Evolutionary conservation across 2,113 vertebrate genomes (phyloP), one percentile per base, ranked within the genome.

Genomic region (Saccopteryx leptura): DNA sequence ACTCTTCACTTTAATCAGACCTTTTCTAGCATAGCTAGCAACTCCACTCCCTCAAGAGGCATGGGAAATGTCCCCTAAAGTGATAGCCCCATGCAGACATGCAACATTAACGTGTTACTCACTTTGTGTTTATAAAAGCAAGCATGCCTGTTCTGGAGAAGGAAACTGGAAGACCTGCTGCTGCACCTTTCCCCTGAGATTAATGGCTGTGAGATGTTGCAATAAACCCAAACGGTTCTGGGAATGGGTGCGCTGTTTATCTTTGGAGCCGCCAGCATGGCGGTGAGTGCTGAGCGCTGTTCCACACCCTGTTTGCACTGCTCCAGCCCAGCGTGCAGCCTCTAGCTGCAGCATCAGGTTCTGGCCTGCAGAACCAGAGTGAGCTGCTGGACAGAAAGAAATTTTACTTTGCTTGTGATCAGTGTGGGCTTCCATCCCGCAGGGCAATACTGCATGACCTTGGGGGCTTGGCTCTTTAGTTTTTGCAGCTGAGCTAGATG

Each of bases 241-340:
- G 96, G 92, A 97, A 95, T 90, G 33, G 80, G 85, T 0, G 18
- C 0, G 7, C 74, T 92, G 88, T 88, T 95, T 92, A 46, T 75
- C 79, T 92, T 75, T 2, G 60, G 63, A 84, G 92, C 63, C 2
- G 23, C 58, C 65, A 58, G 69, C 5, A 1, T 14, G 46, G 86
- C n/a, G 79, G 48, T 31, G 79, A 89, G 26, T 5, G 72, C 50
- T 14, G 5, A 14, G 54, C 26, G 4, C 12, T 21, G 75, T 50
- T 82, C 91, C 90, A 87, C 58, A 3, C 63, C 95, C 71, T 86
- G 79, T 61, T 7, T 13, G 18, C 24, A 1, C 18, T 0, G 60
- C 92, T 68, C 69, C 69, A 33, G 14, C 18, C 61, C 33, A 58
- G 31, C 33, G 1, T 14, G 46, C 52, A 52, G 75, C 39, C 80